Conservation (phyloP, 2,797 vertebrate genomes). For the Carcharodon carcharias region DNA sequence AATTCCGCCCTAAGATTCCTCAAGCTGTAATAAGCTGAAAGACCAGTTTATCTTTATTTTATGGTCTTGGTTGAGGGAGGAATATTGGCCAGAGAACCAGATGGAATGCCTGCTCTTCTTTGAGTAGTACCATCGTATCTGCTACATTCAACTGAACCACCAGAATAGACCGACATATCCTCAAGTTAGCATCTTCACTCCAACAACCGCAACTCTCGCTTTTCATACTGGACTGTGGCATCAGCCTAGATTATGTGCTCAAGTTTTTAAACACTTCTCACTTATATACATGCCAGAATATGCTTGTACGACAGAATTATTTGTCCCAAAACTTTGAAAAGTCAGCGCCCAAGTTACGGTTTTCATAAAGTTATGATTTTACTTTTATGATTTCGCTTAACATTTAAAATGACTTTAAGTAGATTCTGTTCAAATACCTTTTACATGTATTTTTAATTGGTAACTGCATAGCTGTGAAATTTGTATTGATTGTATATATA, state of each 20-base stretch:
- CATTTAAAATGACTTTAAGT: background rate
- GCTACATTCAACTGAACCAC: background rate
- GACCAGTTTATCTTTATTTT: too few species aligned
- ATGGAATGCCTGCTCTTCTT: background rate
- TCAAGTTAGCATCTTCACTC: background rate
- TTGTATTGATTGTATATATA: background rate
- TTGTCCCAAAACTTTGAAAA: background rate
- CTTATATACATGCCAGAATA: background rate
- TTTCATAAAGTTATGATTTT: background rate
- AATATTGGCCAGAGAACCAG: background rate
- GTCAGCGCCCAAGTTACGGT: background rate
- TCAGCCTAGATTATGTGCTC: background rate
- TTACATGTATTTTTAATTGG: slow-evolving; percentile 19
- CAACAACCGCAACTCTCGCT: background rate
- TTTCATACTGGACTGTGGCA: background rate
- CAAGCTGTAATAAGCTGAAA: background rate
- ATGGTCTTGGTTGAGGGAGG: background rate
- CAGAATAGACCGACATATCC: background rate
- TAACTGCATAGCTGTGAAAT: background rate
- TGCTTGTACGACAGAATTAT: background rate
- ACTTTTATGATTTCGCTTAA: background rate
- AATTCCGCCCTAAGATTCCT: too few species aligned
- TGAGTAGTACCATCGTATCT: background rate
- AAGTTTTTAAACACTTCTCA: background rate
- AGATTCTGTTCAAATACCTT: too few species aligned